Base-by-base conservation (phyloP, 2,888 invertebrate genomes). In the Stenodera caucasica region DNA sequence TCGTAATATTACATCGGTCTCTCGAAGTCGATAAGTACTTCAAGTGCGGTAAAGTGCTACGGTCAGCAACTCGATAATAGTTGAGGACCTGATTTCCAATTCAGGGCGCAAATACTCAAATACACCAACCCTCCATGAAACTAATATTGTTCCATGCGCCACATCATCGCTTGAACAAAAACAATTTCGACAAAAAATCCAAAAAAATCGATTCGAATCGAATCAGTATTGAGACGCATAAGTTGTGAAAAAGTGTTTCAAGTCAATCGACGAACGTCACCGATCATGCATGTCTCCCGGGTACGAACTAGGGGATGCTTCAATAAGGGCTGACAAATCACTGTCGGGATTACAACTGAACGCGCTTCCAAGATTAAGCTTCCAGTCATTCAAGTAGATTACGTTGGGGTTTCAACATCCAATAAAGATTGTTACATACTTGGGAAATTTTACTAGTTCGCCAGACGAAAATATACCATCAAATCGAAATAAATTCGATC, bases 301-400 rank as follows among this genome's bases (percentile, higher is more conserved):
- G 68, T 65, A 56, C 59, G 65, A 70, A 66, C 59, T 61, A 63
- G 70, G 70, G 70, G 66, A 65, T 68, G 66, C 68, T 73, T 67
- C 72, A 73, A 73, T 72, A 72, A 71, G 71, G 75, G 72, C 68
- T 72, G 72, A 74, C 72, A 75, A 74, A 75, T 74, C 74, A 70
- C 71, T 70, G 71, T 68, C 68, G 66, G 66, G 69, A 68, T 73
- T 71, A 69, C 71, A 66, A 65, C 66, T 70, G 70, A 71, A 66
- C 67, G 71, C 70, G 70, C 69, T 69, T 70, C 71, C 64, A 70
- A 71, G 72, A 73, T 75, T 74, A 73, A 71, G 69, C 70, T 68
- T 60, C 68, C 63, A 68, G 66, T 70, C 71, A 70, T 72, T 71
- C 71, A 67, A 68, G 69, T 62, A 73, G 73, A 72, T 74, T 72